Base-by-base conservation (phyloP, 92 coral and sea anemone genomes). In the Parazoanthus swiftii region DNA sequence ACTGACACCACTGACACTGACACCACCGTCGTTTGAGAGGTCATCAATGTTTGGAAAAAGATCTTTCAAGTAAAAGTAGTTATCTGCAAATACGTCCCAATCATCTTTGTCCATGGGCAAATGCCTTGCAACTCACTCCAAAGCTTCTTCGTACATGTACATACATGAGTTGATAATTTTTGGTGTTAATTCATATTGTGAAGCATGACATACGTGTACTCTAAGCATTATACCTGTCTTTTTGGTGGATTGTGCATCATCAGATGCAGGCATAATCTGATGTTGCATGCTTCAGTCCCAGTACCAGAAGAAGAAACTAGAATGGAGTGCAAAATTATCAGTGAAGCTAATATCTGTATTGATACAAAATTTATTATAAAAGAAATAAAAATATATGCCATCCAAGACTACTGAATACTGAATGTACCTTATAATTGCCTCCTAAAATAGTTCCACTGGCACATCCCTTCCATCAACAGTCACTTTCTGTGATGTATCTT, bases 341-440 rank as follows among this genome's bases (percentile, higher is more conserved):
- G 38, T 72, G 38, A 72, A 29, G 15, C 76, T 72, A 21, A 72
- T 72, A 72, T 68, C 35, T 68, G 35, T 68, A 68, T 68, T 15
- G 9, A 7, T 23, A 23, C 36, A 82, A 9, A 54, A 13, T 10
- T 51, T 10, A 54, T 13, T 65, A 35, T 8, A 42, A 58, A 82
- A 48, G 20, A 82, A 7, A 18, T 18, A 44, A 26, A 21, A 10
- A 29, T 74, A 2, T 13, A 39, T 46, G 6, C 11, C 29, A 73
- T 43, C 54, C 50, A 23, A 21, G 16, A 44, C 86, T 29, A 4
- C 23, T 58, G 46, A 84, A 14, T 76, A 20, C 33, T 59, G 59
- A 13, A 13, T 73, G 39, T 85, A 88, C 91, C 93, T 91, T 91
- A 37, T 91, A 91, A 77, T 91, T 88, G 23, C 93, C 91, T 20